A percentile compares a stretch with the other conserved stretches of the same genome.
These are phyloP conservation scores for Empidonax traillii DNA, from an alignment of 2,113 vertebrate genomes.

Conservation along the genomic window DNA sequence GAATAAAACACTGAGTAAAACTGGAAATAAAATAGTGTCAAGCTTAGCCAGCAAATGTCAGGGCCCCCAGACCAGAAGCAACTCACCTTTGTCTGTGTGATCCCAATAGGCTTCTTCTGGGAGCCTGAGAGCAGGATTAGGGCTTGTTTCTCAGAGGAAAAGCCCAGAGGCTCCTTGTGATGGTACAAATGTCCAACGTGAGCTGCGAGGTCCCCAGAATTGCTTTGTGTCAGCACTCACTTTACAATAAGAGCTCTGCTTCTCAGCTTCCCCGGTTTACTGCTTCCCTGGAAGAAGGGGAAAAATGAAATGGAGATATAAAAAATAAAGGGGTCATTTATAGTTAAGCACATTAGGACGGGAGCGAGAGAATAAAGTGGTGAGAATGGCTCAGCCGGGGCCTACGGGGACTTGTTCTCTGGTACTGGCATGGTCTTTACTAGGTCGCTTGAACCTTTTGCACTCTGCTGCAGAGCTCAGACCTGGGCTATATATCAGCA, in stretches of 20 bases:
- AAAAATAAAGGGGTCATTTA: constrained; percentile 58
- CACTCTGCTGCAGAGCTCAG: background rate
- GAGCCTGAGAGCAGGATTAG: background rate
- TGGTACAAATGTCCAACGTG: background rate
- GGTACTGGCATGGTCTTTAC: background rate
- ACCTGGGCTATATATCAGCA: background rate
- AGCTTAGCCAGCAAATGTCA: background rate
- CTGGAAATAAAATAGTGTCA: background rate
- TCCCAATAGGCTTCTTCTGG: background rate
- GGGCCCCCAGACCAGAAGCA: background rate
- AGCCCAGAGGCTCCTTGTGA: background rate
- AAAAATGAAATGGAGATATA: constrained; percentile 39
- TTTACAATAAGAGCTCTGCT: constrained; percentile 30
- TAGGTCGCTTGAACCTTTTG: constrained; percentile 35
- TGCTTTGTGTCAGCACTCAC: background rate
- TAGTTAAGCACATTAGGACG: constrained; percentile 36
- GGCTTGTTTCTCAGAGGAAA: background rate
- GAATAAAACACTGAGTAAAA: background rate
- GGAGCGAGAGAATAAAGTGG: background rate
- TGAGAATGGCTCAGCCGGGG: background rate
- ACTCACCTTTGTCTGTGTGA: background rate
- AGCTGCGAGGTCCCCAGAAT: background rate
- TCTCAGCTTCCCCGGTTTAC: background rate
- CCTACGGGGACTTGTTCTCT: constrained; percentile 23
- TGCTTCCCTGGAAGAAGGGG: background rate